Percentiles rank a stretch among this genome's conserved stretches.
phyloP scores from a whole-genome alignment of 2,888 invertebrate species.

The Napeogenes inachia region DNA sequence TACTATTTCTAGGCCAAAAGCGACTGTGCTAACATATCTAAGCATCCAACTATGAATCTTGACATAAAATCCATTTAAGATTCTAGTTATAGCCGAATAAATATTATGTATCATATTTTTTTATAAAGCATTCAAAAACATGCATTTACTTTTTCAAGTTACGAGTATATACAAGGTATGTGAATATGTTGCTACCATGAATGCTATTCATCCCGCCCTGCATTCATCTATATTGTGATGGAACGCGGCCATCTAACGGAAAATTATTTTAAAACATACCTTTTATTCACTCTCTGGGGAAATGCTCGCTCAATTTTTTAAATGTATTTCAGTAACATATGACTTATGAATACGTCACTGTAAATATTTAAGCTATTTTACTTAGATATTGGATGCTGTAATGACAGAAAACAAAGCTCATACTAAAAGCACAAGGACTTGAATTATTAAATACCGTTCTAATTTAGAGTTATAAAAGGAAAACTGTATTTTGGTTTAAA shows the following conservation, averaged over 20 bases:
- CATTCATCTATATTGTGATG: conserved; percentile 18
- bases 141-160: not conserved
- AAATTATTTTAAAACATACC: conserved; percentile 13
- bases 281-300: conserved; percentile 2
- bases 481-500: not conserved
- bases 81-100: too few species aligned
- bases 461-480: not conserved
- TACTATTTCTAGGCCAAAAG: conserved; percentile 20
- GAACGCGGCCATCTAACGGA: conserved; percentile 18
- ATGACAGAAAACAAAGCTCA: not conserved
- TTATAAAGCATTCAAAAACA: not conserved
- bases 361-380: not conserved
- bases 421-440: not conserved
- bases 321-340: not conserved
- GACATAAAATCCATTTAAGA: conserved; percentile 11
- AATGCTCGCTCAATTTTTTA: not conserved
- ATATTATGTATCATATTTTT: too few species aligned
- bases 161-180: not conserved
- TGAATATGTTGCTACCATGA: not conserved
- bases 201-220: conserved; percentile 14
- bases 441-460: not conserved
- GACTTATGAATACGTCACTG: not conserved
- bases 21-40: conserved; percentile 17
- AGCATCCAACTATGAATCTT: conserved; percentile 18
- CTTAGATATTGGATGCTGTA: not conserved